These are phyloP conservation scores for Eospalax fontanierii DNA, from an alignment of 2,797 vertebrate species.

Conservation along the genomic window DNA sequence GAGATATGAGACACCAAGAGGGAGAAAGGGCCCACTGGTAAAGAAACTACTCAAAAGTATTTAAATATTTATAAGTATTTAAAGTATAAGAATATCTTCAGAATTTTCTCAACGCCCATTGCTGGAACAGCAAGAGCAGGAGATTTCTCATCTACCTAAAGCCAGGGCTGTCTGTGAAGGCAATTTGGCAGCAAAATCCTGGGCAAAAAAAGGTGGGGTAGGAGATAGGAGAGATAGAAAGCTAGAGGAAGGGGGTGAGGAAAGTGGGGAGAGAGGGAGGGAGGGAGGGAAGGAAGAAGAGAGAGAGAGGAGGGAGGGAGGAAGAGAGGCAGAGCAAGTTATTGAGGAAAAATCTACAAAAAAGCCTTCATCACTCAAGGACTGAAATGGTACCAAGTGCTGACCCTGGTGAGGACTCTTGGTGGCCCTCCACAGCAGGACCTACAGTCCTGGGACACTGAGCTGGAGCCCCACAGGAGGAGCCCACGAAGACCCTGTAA, in stretches of 20 bases:
- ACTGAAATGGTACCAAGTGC: not conserved
- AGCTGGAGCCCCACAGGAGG: not conserved
- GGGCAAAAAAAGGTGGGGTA: not conserved
- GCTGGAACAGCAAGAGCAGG: not conserved
- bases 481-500: fast-evolving
- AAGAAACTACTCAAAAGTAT: not conserved
- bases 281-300: not conserved
- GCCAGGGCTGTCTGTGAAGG: not conserved
- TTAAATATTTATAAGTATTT: not conserved
- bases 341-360: not conserved
- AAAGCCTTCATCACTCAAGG: fast-evolving
- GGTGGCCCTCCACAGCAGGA: not conserved
- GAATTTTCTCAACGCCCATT: not conserved
- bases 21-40: not conserved
- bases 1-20: fast-evolving
- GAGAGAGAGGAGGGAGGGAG: too few species aligned
- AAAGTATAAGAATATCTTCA: not conserved
- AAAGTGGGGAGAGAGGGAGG: too few species aligned
- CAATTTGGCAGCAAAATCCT: not conserved
- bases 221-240: too few species aligned
- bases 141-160: not conserved
- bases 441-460: not conserved
- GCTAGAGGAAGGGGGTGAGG: not conserved
- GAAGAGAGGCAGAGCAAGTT: not conserved
- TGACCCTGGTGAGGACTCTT: not conserved